Evolutionary conservation across 2,888 invertebrate species (phyloP), one percentile per base, ranked within the genome.

Genomic region (Xanthorhoe designata): DNA sequence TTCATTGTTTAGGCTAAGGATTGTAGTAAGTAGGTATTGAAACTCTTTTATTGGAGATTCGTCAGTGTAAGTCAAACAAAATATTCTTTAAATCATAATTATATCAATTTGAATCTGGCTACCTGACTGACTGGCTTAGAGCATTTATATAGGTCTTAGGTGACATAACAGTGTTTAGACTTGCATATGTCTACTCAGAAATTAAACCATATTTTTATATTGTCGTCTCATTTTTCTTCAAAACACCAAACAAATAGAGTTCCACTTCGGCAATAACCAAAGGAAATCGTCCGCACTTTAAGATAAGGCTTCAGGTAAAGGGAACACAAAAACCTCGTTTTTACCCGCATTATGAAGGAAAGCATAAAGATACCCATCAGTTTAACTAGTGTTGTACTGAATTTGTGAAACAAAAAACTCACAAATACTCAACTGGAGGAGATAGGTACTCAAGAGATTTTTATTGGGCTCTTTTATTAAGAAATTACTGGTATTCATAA

Each of bases 281-380:
- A 74, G 68, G 61, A 68, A 74, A 75, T 72, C 67, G 50, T 70
- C 75, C 72, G 71, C 66, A 72, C 70, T 64, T 73, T 72, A 71
- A 79, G 76, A 78, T 80, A 80, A 79, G 76, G 74, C 66, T 72
- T 58, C 68, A 74, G 73, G 72, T 75, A 78, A 76, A 78, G 72
- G 66, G 71, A 72, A 69, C 62, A 78, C 73, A 77, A 76, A 76
- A 75, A 54, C 55, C 60, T 61, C 64, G 75, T 74, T 73, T 70
- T 73, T 68, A 57, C 73, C 77, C 77, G 73, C 76, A 78, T 81
- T 78, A 71, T 76, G 61, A 66, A 52, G 68, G 54, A 61, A 65
- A 35, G 15, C 47, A 47, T 56, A 61, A 66, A 66, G 47, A 53
- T 66, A 32, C 15, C 32, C 59, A 64, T 64, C 64, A 51, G 50